Evolutionary conservation across 2,797 vertebrate genomes (phyloP), one percentile per base, ranked within the genome.

Genomic region (Falco berigora): DNA sequence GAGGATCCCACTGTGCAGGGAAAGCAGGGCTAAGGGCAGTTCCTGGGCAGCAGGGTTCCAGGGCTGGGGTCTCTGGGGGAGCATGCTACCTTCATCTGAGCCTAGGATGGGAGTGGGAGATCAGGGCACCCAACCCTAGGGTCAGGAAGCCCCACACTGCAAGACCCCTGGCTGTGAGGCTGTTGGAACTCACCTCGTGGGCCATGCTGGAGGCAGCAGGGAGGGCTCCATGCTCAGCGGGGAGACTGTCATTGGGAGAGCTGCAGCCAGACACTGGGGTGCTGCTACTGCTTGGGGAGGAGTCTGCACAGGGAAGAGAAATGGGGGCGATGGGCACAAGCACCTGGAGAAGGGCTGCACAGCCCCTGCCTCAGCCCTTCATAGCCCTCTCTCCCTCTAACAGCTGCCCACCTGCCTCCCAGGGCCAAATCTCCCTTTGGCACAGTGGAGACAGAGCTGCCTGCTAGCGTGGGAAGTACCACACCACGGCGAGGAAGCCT

Each of bases 281-380:
- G 97, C 98, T 99, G 97, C 99, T 99, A 95, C 99, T 99, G 96
- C 99, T 99, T 30, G 99, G 99, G 69, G 99, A 99, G 1, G 99
- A 99, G 97, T 99, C 99, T 99, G 97, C 6, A 40, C 36, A 12
- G 40, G 83, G 63, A 56, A 58, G 71, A 64, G 11, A 15, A 36
- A 61, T 0, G 42, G 55, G 12, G 8, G n/a, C 24, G 23, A 86
- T 27, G 63, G 46, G 34, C n/a, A 61, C 13, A 12, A 9, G 42
- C 17, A 28, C 23, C 52, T 64, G 27, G 53, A 47, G 32, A 5
- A 21, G 34, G 58, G 52, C 21, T 50, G 30, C 28, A 18, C 10
- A 11, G 10, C 8, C 12, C 23, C 67, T 12, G 9, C 32, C n/a
- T 15, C 46, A 36, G 24, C 30, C 32, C 27, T 11, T 25, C 18